These are phyloP conservation scores for Agrotis exclamationis DNA, from an alignment of 2,888 invertebrate genomes.

Conservation along the genomic window DNA sequence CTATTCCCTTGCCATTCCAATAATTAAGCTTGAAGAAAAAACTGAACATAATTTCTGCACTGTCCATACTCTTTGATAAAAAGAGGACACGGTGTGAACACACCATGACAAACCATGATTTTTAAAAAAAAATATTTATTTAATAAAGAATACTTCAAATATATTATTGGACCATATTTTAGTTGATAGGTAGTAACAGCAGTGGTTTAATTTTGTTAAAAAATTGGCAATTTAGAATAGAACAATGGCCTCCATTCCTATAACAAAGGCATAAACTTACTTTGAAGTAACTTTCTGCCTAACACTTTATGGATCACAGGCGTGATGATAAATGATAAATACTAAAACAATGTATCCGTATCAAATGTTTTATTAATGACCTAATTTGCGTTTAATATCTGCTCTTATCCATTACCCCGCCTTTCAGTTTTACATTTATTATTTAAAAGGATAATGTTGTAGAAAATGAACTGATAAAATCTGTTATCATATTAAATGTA, in stretches of 20 bases:
- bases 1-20: too few species aligned
- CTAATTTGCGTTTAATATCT: neutral
- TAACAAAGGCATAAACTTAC: neutral
- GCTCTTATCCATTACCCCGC: neutral
- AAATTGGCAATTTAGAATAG: neutral
- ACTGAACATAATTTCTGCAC: too few species aligned
- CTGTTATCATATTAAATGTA: conserved; percentile 36
- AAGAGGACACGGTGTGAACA: too few species aligned
- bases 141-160: too few species aligned
- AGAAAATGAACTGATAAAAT: conserved; percentile 31
- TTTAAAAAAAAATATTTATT: too few species aligned
- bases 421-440: conserved; percentile 4
- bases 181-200: neutral
- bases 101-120: too few species aligned
- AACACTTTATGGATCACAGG: neutral
- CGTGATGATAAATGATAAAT: too few species aligned
- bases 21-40: too few species aligned
- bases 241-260: neutral
- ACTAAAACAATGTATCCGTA: neutral
- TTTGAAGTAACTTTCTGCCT: neutral
- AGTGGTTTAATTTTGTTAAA: neutral
- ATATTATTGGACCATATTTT: neutral
- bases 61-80: too few species aligned
- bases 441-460: conserved; percentile 20
- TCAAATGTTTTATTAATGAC: neutral